Evolutionary conservation across 2,113 vertebrate genomes (phyloP).

Genomic region (Pomatostomus ruficeps): DNA sequence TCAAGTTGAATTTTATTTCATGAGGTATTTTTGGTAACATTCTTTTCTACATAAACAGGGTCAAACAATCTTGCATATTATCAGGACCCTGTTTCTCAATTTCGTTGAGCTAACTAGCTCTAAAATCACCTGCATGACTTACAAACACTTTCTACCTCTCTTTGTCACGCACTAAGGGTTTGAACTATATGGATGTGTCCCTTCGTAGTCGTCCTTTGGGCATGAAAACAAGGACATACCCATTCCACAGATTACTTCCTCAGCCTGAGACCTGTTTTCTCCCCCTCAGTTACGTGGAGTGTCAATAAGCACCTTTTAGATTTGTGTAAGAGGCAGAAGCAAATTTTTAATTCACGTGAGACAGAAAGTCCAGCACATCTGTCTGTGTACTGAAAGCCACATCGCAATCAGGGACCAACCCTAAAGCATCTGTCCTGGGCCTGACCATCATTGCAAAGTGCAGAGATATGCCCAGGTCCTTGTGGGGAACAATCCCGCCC

Average conservation of each 20-base stretch:
- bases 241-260: background rate
- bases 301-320: constrained; percentile 35
- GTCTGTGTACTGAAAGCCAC: background rate
- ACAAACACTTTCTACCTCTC: background rate
- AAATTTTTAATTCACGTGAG: constrained; percentile 28
- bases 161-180: background rate
- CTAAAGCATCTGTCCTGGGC: background rate
- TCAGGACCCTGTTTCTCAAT: background rate
- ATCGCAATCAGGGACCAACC: background rate
- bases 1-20: background rate
- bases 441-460: background rate
- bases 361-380: background rate
- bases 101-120: background rate
- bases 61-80: background rate
- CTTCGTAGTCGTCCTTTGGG: background rate
- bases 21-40: constrained; percentile 30
- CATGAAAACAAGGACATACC: background rate
- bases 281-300: background rate
- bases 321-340: background rate
- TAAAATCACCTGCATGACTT: background rate
- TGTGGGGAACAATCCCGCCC: accelerated
- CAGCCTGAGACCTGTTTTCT: background rate
- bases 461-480: background rate
- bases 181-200: background rate
- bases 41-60: background rate